Conservation (phyloP, 2,888 invertebrate genomes). For the Drosophila stalkeri region DNA sequence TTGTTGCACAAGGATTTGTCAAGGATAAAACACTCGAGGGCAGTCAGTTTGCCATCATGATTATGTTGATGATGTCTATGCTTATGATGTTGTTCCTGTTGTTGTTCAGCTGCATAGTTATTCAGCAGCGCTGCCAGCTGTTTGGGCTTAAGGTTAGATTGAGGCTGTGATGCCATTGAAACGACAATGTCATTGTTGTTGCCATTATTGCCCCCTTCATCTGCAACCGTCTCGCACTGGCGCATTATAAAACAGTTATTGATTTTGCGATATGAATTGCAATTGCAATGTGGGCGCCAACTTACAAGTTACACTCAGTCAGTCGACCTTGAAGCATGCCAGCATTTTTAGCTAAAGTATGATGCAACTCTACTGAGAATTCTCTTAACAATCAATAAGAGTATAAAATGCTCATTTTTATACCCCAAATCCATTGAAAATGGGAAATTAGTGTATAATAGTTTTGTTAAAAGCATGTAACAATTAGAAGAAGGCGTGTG, state of each 20-base stretch:
- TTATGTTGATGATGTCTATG: conserved; percentile 45
- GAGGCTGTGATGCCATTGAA: conserved; percentile 26
- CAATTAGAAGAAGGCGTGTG: too few species aligned
- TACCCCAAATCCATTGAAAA: too few species aligned
- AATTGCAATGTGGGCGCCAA: conserved; percentile 28
- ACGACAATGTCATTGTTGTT: conserved; percentile 31
- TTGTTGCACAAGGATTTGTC: conserved; percentile 76
- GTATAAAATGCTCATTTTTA: too few species aligned
- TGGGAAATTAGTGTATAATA: too few species aligned
- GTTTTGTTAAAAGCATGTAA: too few species aligned
- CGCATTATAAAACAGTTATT: conserved; percentile 58
- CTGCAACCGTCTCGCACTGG: conserved; percentile 19
- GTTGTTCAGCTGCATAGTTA: conserved; percentile 17
- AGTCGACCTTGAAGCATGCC: conserved; percentile 39
- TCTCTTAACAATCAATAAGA: neutral
- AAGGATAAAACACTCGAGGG: conserved; percentile 76
- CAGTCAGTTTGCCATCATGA: conserved; percentile 63
- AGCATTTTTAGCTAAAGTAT: conserved; percentile 27
- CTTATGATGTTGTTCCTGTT: conserved; percentile 53
- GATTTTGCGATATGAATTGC: conserved; percentile 55
- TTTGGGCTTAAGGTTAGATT: conserved; percentile 43
- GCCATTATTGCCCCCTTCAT: conserved; percentile 1
- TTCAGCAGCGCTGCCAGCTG: conserved; percentile 17
- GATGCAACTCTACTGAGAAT: conserved; percentile 13
- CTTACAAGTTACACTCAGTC: conserved; percentile 17